phyloP scores from a whole-genome alignment of 1,140 invertebrate species.

The Sinella curviseta region DNA sequence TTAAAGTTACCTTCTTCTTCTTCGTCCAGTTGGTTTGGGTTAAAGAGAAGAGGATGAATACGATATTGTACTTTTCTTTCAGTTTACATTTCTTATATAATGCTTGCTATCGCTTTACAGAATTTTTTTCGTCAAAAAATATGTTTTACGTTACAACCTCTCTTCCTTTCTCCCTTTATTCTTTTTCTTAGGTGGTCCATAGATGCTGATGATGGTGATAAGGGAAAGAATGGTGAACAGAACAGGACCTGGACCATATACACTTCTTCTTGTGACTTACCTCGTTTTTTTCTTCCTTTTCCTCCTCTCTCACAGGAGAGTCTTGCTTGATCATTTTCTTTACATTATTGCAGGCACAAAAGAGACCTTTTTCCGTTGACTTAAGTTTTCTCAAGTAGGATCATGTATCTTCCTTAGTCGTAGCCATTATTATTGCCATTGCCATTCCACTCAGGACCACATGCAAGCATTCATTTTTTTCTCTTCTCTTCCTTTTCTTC shows the following conservation, averaged over 20 bases:
- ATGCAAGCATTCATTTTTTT: conserved; percentile 18
- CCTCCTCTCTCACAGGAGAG: not conserved
- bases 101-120: too few relatives aligned
- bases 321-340: conserved; percentile 15
- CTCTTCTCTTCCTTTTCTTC: not conserved
- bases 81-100: too few relatives aligned
- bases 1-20: too few relatives aligned
- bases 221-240: too few relatives aligned
- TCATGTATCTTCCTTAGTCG: conserved; percentile 19
- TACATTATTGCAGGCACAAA: conserved; percentile 20
- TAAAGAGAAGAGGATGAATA: too few relatives aligned
- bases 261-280: not conserved
- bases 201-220: too few relatives aligned
- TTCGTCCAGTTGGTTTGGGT: too few relatives aligned
- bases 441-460: conserved; percentile 21
- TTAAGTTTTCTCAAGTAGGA: conserved; percentile 24
- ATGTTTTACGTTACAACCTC: too few relatives aligned
- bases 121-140: too few relatives aligned
- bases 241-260: not conserved
- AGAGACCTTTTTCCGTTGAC: conserved; percentile 6
- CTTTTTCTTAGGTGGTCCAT: too few relatives aligned
- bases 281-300: not conserved
- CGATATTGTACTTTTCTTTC: too few relatives aligned
- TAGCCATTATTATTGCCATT: conserved; percentile 12
- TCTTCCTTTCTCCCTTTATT: too few relatives aligned